phyloP scores from a whole-genome alignment of 2,797 vertebrate genomes.

The Natrix natrix region DNA sequence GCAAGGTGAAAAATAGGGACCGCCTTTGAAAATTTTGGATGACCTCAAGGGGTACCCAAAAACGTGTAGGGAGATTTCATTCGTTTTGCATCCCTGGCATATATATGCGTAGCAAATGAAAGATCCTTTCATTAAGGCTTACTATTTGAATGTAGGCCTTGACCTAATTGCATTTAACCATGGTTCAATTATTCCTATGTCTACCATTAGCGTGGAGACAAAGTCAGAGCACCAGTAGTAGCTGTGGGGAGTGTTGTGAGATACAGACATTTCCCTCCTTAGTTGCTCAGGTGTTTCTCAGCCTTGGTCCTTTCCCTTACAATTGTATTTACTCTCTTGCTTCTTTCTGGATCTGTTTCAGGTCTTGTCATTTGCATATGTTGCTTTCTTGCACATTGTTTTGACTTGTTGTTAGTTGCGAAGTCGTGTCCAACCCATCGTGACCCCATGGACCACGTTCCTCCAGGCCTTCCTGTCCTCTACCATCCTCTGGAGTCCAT shows the following conservation, averaged over 20 bases:
- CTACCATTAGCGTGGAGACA: not conserved
- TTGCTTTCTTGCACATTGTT: not conserved
- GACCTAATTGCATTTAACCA: not conserved
- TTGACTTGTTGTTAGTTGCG: not conserved
- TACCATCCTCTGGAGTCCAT: too few species aligned
- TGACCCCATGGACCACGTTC: too few species aligned
- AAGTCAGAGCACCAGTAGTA: not conserved
- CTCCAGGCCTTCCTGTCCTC: too few species aligned
- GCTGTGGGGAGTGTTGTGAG: not conserved
- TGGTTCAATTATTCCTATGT: not conserved
- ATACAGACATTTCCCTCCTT: not conserved
- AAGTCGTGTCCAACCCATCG: too few species aligned
- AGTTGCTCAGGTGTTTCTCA: not conserved
- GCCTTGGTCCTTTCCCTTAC: not conserved
- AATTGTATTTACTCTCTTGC: not conserved
- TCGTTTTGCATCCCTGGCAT: not conserved
- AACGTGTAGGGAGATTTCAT: not conserved
- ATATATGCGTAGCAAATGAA: not conserved
- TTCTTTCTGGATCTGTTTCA: not conserved
- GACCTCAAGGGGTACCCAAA: not conserved
- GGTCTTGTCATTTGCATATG: not conserved
- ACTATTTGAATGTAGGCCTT: not conserved
- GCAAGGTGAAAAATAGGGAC: too few species aligned
- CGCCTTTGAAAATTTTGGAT: not conserved
- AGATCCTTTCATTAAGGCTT: not conserved